phyloP scores from a whole-genome alignment of 53 echinoderm and acorn worm genomes.

The Mesocentrotus franciscanus region DNA sequence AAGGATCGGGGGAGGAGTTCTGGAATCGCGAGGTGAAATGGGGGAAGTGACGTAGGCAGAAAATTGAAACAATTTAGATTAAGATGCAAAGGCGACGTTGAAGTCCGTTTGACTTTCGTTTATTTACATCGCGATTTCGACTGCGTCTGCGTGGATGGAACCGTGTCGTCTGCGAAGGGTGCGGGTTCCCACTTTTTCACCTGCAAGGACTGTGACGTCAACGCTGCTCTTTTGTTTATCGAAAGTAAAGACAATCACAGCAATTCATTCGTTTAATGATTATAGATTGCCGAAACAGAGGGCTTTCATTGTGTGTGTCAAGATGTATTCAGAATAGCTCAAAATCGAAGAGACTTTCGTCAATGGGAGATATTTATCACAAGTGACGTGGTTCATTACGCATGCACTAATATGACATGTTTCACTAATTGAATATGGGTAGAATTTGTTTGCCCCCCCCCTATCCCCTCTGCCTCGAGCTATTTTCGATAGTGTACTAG shows the following conservation, averaged over 20 bases:
- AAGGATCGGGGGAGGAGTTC: background rate
- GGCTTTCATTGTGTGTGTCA: constrained; percentile 49
- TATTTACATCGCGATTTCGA: constrained; percentile 47
- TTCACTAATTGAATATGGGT: background rate
- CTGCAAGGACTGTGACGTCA: constrained; percentile 55
- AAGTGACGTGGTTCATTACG: constrained; percentile 53
- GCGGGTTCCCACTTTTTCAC: constrained; percentile 37
- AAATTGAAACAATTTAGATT: constrained; percentile 50
- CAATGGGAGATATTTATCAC: constrained; percentile 16
- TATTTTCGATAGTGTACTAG: background rate
- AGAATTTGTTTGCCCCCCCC: background rate
- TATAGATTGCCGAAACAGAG: constrained; percentile 57
- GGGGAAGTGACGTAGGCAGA: constrained; percentile 34
- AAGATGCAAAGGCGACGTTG: background rate
- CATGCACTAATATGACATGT: constrained; percentile 22
- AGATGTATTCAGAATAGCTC: constrained; percentile 44
- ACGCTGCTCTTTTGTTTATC: constrained; percentile 44
- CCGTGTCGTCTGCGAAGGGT: constrained; percentile 7
- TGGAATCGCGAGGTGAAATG: background rate
- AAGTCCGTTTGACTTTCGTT: constrained; percentile 46
- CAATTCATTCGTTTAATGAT: constrained; percentile 61
- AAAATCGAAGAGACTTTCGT: constrained; percentile 52
- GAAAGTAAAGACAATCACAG: constrained; percentile 63
- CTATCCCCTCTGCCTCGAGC: background rate
- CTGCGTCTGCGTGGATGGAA: constrained; percentile 38